Base-by-base conservation (phyloP, 2,888 invertebrate species). In the Plebejus anna region DNA sequence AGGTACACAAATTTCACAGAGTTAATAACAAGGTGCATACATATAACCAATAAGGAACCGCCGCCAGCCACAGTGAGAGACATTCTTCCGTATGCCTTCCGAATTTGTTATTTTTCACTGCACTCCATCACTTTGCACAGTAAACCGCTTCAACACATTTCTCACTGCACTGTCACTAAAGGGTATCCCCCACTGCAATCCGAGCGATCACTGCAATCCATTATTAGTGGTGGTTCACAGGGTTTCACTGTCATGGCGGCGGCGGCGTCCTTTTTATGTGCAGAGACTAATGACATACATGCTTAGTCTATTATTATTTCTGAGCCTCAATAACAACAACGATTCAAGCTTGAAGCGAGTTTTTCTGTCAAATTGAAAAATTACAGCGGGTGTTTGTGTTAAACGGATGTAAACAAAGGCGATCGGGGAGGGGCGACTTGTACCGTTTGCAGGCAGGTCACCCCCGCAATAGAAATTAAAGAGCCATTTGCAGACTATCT, bases 181-280 rank as follows among this genome's bases (percentile, higher is more conserved):
- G 85, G 83, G 79, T 81, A 83, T 86, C 87, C 89, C 89, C 88
- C 93, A 94, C 94, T 94, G 93, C 93, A 93, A 94, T 94, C 93
- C 93, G 88, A 88, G 82, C 84, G 81, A 85, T 85, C 93, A 94
- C 93, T 94, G 93, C 93, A 93, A 94, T 94, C 93, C 93, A 87
- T 91, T 84, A 83, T 80, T 79, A 81, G 82, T 82, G 82, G 81
- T 82, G 73, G 55, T 73, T 73, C 82, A 83, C 80, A 80, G 81
- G 73, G 82, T 79, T 80, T 85, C 86, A 86, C 84, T 86, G 86
- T 82, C 81, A 83, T 82, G 88, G 88, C 87, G 90, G 91, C 90
- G 92, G 92, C 92, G 90, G 88, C 87, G 85, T 87, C 88, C 82
- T 78, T 83, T 81, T 81, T 82, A 88, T 87, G 90, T 88, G 85